These are phyloP conservation scores for Ptyas mucosa DNA, from an alignment of 2,113 vertebrate genomes.

Conservation along the genomic window DNA sequence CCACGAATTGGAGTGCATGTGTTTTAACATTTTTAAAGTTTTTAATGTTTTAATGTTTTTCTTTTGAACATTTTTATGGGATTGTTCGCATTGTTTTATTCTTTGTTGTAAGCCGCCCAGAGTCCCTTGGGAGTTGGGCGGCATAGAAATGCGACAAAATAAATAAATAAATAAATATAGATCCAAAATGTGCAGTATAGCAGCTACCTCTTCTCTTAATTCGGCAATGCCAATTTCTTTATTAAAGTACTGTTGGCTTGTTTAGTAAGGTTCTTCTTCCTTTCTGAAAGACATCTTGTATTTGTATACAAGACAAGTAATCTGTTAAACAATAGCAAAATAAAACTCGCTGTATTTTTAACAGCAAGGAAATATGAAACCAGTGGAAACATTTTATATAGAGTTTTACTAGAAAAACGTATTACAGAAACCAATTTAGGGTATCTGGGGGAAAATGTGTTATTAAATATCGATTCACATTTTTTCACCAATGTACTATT, in stretches of 20 bases:
- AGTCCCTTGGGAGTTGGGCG: too few species aligned
- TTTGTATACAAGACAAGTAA: not conserved
- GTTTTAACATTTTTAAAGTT: too few species aligned
- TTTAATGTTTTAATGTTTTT: too few species aligned
- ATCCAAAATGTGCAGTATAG: not conserved
- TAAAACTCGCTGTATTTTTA: not conserved
- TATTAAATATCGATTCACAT: not conserved
- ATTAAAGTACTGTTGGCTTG: not conserved
- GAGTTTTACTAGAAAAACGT: not conserved
- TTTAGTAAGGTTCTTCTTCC: not conserved
- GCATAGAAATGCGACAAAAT: too few species aligned
- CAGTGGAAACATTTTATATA: not conserved
- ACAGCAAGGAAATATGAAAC: not conserved
- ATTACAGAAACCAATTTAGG: not conserved
- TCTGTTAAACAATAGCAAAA: not conserved
- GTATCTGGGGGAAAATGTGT: not conserved
- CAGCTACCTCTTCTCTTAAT: not conserved
- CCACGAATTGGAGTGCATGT: too few species aligned
- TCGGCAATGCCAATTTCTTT: not conserved
- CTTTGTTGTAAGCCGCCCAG: too few species aligned
- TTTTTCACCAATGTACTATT: conserved; percentile 11
- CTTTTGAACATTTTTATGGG: too few species aligned
- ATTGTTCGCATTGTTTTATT: too few species aligned
- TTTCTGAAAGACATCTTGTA: not conserved
- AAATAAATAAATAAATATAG: too few species aligned